Conservation (phyloP, 2,888 invertebrate genomes). For the Drosophila subquinaria region DNA sequence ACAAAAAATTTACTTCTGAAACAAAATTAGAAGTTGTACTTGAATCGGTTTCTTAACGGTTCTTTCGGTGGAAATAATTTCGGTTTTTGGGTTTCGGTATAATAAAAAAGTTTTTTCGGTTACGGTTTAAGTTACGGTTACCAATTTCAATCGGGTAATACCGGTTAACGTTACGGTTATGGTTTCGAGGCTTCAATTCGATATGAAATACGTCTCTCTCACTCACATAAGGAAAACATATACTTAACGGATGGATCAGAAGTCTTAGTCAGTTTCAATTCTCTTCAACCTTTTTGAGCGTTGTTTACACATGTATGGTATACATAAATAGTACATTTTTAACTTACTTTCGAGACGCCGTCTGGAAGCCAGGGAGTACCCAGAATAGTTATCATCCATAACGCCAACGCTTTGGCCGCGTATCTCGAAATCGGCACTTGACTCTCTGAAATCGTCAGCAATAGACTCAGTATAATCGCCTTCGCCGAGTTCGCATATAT, state of each 20-base stretch:
- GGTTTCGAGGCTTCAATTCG: constrained; percentile 31
- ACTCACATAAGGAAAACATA: constrained; percentile 1
- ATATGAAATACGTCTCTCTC: constrained; percentile 31
- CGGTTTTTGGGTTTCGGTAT: no score
- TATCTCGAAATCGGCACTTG: constrained; percentile 80
- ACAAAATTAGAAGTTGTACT: no score
- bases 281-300: constrained; percentile 22
- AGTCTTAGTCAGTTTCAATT: constrained; percentile 13
- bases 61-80: no score
- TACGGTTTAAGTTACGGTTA: no score
- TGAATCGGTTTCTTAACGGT: no score
- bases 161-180: no score
- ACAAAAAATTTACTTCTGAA: no score
- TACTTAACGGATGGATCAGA: constrained; percentile 15
- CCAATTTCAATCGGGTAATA: no score
- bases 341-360: constrained; percentile 85
- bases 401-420: constrained; percentile 80
- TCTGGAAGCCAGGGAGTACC: constrained; percentile 88
- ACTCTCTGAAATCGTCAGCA: constrained; percentile 82
- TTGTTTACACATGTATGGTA: constrained; percentile 6
- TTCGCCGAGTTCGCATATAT: constrained; percentile 56
- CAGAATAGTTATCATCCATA: constrained; percentile 86
- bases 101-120: no score
- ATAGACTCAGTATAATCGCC: constrained; percentile 81
- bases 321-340: constrained; percentile 16